Evolutionary conservation across 2,888 invertebrate genomes (phyloP), one percentile per base, ranked within the genome.

Genomic region (Synergus laeviventris): DNA sequence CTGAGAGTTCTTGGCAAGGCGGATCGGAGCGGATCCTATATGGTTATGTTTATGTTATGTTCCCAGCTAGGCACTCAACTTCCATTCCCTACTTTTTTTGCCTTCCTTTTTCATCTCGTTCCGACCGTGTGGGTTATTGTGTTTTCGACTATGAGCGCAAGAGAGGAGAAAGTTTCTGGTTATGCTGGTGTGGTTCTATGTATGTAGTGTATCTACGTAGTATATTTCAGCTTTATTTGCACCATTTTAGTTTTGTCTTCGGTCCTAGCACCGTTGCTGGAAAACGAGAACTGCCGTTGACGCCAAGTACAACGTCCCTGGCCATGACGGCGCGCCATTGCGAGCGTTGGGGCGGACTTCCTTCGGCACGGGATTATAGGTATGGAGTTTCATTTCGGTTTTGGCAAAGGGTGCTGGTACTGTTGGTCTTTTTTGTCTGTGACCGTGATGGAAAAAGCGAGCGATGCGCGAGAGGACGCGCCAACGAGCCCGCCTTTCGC

Each of bases 351-450:
- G 79, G 64, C 78, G 54, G 16, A 39, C 62, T 45, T 73, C 39
- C 42, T 59, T 21, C 56, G 14, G 11, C 21, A n/a, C 18, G 42
- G 66, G 74, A 78, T 76, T 79, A 75, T 78, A 76, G 80, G 80
- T 80, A 78, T 70, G 74, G 75, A 80, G 82, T 84, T 86, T 86
- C 83, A 85, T 84, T 86, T 84, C 80, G 77, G 81, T 83, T 86
- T 84, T 86, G 85, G 86, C 85, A 84, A 79, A 81, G 78, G 75
- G 66, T 73, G 16, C 49, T 38, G 62, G 79, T 78, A 74, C 61
- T 73, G 16, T 39, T 38, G 62, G 79, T 78, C 74, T 54, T 62
- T 24, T 64, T 36, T 56, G 42, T 49, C 64, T 49, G 16, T 62
- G 14, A 60, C 73, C 56, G 74, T 64, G 74, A 60, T 74, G 49